Base-by-base conservation (phyloP, 2,797 vertebrate genomes). In the Arnoldichthys spilopterus region DNA sequence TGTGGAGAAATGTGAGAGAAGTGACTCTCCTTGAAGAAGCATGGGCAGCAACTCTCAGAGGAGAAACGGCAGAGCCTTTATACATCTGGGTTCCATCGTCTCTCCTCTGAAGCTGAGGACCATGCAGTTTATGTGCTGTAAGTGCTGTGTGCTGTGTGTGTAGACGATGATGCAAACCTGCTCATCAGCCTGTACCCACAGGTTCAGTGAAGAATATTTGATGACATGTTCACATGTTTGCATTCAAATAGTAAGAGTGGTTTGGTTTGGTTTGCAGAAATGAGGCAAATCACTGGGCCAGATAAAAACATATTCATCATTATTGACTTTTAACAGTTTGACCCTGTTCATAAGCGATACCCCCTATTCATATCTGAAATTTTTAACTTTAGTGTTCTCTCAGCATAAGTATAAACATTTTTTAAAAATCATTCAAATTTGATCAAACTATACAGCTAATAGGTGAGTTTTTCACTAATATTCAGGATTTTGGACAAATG, bases 91-190 rank as follows among this genome's bases (percentile, higher is more conserved):
- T 7, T 45, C 74, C 76, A 70, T 53, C 4, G 0, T 32, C 85
- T 85, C 85, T 84, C 81, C 83, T 87, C 90, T 87, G 82, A 86
- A 84, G 85, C 62, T 77, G 86, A 70, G 47, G 87, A 72, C 81
- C 86, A 87, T 88, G 87, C 68, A 45, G 18, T 6, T 74, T 72
- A 18, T 78, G 43, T 67, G 58, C 61, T 12, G 15, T 13, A 37
- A 37, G 34, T 37, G 34, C 8, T 37, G 56, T 53, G 74, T 22
- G 61, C 24, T 47, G 30, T 22, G 37, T 51, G 72, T 82, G 58
- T 54, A 59, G 8, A 7, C 1, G 22, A 53, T 53, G 20, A 53
- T 56, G 22, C n/a, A 56, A n/a, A 53, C 18, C 7, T 37, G 34
- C 3, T 37, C 34, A 1, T 56, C 24, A 28, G 20, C 24, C 22